These are phyloP conservation scores for Odocoileus virginianus DNA, from an alignment of 2,113 vertebrate species.

Conservation along the genomic window DNA sequence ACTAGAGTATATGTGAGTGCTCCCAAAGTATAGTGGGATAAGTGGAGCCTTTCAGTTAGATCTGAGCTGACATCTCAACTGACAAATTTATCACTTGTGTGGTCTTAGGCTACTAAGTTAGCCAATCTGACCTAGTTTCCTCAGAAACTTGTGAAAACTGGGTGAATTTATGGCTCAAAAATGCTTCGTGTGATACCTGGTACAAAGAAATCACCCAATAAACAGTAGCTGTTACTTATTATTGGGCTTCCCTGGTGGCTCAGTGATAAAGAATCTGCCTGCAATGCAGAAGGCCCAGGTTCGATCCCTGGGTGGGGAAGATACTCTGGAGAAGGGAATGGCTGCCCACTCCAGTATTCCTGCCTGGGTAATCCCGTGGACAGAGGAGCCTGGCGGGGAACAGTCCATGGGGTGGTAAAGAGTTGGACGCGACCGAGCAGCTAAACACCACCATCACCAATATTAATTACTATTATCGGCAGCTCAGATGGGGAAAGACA, in stretches of 20 bases:
- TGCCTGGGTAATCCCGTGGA: not conserved
- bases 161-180: not conserved
- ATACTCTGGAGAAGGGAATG: not conserved
- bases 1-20: not conserved
- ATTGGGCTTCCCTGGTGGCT: not conserved
- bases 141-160: not conserved
- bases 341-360: not conserved
- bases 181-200: not conserved
- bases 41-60: not conserved
- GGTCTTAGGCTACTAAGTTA: not conserved
- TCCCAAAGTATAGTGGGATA: not conserved
- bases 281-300: not conserved
- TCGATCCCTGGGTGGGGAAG: not conserved
- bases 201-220: not conserved
- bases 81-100: not conserved
- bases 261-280: not conserved
- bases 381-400: not conserved
- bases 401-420: not conserved
- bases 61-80: not conserved
- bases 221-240: not conserved
- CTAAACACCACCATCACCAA: not conserved
- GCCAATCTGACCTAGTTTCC: not conserved
- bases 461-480: not conserved
- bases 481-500: not conserved
- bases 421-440: accelerated